These are phyloP conservation scores for Anastrepha obliqua DNA, from an alignment of 1,140 invertebrate genomes.

Conservation along the genomic window DNA sequence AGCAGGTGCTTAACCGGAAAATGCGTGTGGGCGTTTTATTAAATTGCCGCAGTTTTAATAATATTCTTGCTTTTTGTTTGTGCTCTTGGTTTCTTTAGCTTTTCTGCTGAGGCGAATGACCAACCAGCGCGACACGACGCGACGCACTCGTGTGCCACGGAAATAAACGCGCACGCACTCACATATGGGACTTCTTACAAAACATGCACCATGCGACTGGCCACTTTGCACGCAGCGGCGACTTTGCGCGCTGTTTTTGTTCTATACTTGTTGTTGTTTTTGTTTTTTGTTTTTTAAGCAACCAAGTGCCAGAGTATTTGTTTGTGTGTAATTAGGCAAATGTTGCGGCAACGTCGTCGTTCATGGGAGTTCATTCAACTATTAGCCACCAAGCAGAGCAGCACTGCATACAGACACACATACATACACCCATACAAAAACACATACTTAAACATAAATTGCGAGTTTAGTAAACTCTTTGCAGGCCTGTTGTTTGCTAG, in stretches of 20 bases:
- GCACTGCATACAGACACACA: no score
- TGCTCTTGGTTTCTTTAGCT: background rate
- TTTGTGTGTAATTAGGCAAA: background rate
- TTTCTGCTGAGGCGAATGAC: slow-evolving; percentile 9
- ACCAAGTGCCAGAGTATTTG: background rate
- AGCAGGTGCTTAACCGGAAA: slow-evolving; percentile 18
- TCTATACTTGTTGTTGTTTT: background rate
- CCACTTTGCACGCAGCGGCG: background rate
- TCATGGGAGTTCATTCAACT: slow-evolving; percentile 25
- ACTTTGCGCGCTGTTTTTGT: background rate
- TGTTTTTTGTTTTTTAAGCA: background rate
- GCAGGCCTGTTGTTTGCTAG: background rate
- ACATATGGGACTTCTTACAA: background rate
- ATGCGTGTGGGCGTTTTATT: background rate
- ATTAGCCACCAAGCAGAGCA: no score
- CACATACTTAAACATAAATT: background rate
- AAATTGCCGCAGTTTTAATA: slow-evolving; percentile 11
- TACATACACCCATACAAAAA: no score
- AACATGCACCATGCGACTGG: background rate
- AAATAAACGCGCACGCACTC: background rate
- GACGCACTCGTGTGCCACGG: background rate
- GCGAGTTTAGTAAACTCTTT: slow-evolving; percentile 26
- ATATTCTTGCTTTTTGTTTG: background rate
- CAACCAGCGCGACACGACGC: background rate
- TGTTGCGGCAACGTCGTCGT: slow-evolving; percentile 24